Conservation (phyloP, 1,140 invertebrate species). For the Brachionus rubens region DNA sequence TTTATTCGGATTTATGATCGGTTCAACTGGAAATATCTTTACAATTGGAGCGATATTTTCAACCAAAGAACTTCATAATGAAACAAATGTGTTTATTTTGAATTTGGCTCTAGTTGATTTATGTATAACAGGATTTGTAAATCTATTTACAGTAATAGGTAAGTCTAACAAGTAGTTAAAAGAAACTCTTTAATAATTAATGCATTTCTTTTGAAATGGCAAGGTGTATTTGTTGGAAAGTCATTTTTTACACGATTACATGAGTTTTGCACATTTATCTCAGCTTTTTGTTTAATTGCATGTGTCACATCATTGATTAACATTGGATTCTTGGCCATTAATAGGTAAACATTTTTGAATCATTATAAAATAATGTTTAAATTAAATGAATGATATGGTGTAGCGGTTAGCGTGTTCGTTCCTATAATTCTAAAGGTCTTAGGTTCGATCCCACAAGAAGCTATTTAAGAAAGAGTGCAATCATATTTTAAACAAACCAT, state of each 20-base stretch:
- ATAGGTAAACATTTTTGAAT: constrained; percentile 47
- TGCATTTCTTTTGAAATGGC: not conserved
- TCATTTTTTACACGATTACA: not conserved
- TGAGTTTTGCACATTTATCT: not conserved
- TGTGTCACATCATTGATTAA: constrained; percentile 43
- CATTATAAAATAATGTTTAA: too few species aligned
- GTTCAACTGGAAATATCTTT: too few species aligned
- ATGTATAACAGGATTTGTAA: constrained; percentile 40
- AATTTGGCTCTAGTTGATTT: constrained; percentile 46
- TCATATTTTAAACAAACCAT: too few species aligned
- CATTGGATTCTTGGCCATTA: constrained; percentile 47
- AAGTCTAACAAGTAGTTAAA: too few species aligned
- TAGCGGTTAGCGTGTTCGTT: too few species aligned
- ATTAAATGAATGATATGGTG: too few species aligned
- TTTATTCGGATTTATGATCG: not conserved
- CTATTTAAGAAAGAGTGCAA: too few species aligned
- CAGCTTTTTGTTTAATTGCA: constrained; percentile 35
- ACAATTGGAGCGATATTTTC: constrained; percentile 12
- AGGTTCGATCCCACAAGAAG: too few species aligned
- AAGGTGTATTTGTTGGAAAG: constrained; percentile 15
- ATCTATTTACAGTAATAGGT: constrained; percentile 46
- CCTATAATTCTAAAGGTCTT: too few species aligned
- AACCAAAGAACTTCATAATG: constrained; percentile 40
- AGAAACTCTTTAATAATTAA: too few species aligned
- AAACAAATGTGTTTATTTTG: constrained; percentile 46